Evolutionary conservation across 2,113 vertebrate species (phyloP).

Genomic region (Saguinus midas): DNA sequence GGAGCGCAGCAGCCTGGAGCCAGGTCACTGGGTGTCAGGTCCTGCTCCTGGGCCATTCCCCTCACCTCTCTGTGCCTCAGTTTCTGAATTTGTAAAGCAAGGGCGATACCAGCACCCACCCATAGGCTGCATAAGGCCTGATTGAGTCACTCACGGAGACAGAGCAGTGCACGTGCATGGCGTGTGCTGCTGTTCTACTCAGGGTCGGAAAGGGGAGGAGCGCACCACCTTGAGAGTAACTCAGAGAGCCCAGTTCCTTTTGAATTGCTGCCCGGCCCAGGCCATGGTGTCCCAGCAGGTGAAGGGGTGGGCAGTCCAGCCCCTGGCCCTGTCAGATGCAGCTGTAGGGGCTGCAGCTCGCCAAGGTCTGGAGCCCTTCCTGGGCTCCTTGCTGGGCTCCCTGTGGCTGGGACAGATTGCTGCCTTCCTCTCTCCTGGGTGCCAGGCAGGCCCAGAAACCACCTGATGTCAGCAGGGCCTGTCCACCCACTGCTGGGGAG

Average conservation of each 20-base stretch:
- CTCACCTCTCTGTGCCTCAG: background rate
- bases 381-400: background rate
- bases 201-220: background rate
- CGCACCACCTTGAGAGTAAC: rapidly evolving
- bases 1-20: background rate
- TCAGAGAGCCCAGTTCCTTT: background rate
- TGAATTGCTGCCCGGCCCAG: too few relatives aligned
- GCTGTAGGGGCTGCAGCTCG: background rate
- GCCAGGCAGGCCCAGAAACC: slow-evolving; percentile 37
- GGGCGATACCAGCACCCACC: rapidly evolving
- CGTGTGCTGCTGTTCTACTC: background rate
- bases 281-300: background rate
- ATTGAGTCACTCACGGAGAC: rapidly evolving
- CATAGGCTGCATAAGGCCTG: background rate
- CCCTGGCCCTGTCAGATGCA: background rate
- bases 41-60: background rate
- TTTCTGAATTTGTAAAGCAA: background rate
- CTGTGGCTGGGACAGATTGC: background rate
- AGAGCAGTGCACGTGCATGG: rapidly evolving
- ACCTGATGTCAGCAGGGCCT: slow-evolving; percentile 47
- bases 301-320: background rate
- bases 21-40: background rate
- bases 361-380: background rate
- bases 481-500: slow-evolving; percentile 43
- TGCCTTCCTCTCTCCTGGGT: slow-evolving; percentile 80